Base-by-base conservation (phyloP, 1,140 invertebrate genomes). In the Philotrypesis tridentata region DNA sequence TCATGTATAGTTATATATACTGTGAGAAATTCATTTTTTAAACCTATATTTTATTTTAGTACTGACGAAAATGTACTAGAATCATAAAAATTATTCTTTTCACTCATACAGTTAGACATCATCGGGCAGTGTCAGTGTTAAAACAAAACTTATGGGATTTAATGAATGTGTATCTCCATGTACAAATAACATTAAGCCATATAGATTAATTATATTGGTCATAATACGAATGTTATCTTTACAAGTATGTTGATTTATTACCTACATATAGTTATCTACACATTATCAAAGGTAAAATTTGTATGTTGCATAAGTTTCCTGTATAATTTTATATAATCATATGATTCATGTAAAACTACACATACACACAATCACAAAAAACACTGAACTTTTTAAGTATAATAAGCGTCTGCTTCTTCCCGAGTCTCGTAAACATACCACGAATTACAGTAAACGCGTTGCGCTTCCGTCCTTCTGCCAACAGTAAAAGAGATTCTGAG, bases 161-260 rank as follows among this genome's bases (percentile, higher is more conserved):
- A 80, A 65, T 27, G 29, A 79, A 72, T 80, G 70, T 67, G 23
- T 72, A 55, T 73, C 48, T 74, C 71, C 61, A 17, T 74, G 79
- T 80, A 74, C 60, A 80, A 80, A 80, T 80, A 67, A 80, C 63
- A 48, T 65, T 80, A 80, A 73, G 71, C n/a, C 37, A 23, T 67
- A 80, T 73, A 73, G 27, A 74, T 67, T 67, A 80, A 67, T 80
- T 31, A 74, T 65, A 48, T 43, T 61, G 48, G 61, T 79, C 70
- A 43, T 72, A 72, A 33, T 72, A 74, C 79, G 60, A 74, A 73
- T 74, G 27, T 74, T 33, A n/a, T 67, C 71, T 40, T 79, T 63
- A n/a, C 25, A 67, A 67, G 23, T 65, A 74, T 31, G 40, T 80
- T 73, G 33, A 74, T 73, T 80, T 48, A 73, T 60, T 60, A 63